Base-by-base conservation (phyloP, 2,888 invertebrate genomes). In the Elmis aenea region DNA sequence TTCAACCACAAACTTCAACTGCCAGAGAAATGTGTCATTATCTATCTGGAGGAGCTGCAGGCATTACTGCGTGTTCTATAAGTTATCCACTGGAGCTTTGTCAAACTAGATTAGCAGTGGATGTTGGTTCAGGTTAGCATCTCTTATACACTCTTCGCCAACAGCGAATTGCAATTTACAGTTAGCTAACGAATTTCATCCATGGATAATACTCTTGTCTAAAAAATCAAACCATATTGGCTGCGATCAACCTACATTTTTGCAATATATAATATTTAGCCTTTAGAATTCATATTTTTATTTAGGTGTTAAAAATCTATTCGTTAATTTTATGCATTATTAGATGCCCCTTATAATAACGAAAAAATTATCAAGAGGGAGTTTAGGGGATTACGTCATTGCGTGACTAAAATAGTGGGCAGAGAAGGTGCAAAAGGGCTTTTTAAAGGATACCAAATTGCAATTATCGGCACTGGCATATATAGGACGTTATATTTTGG, bases 41-140 rank as follows among this genome's bases (percentile, higher is more conserved):
- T 10, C 11, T 27, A 2, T 30, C 46, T 5, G 50, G 50, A 2
- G 47, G 42, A 14, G 23, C 44, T 6, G 47, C 47, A n/a, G 50
- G 50, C 8, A 34, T 27, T 14, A 30, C 29, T 24, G 26, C 42
- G 2, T 28, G 37, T 2, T 15, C 29, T 8, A 9, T 46, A 5
- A 23, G 44, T 2, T 51, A 38, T 11, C 51, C 51, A n/a, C 33
- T 51, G 24, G 43, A 49, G 18, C 46, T 49, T 30, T 51, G 51
- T 13, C 46, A 45, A 25, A 51, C 51, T 4, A 23, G 48, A 25
- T 15, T 50, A 9, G 16, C 42, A 4, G 32, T 39, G 6, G 50
- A 50, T 31, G 28, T 50, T 5, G 50, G 50, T n/a, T 15, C 23
- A 8, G 34, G n/a, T n/a, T n/a, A n/a, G n/a, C n/a, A n/a, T n/a